phyloP scores from a whole-genome alignment of 2,888 invertebrate genomes.

The Teleiodes luculella region DNA sequence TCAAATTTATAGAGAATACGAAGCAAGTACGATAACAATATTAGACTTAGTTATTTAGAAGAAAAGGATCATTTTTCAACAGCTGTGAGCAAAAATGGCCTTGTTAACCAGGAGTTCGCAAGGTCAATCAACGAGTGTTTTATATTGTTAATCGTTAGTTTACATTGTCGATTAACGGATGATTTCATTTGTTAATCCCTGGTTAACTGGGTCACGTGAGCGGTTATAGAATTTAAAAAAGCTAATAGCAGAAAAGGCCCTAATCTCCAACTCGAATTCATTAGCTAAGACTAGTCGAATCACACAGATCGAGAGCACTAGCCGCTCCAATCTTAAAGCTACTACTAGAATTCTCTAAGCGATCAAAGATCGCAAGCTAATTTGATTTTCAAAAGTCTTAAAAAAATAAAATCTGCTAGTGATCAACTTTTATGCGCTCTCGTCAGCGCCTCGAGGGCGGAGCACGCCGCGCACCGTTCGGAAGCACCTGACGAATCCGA shows the following conservation, averaged over 20 bases:
- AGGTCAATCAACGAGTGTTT: too few relatives aligned
- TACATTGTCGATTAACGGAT: too few relatives aligned
- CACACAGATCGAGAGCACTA: slow-evolving; percentile 63
- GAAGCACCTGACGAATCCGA: slow-evolving; percentile 89
- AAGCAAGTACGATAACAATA: too few relatives aligned
- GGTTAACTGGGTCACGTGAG: too few relatives aligned
- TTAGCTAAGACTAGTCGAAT: slow-evolving; percentile 23
- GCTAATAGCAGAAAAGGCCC: slow-evolving; percentile 45
- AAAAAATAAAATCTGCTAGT: slow-evolving; percentile 79
- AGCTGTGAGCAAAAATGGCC: too few relatives aligned
- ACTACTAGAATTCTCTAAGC: slow-evolving; percentile 73
- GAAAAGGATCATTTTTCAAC: too few relatives aligned
- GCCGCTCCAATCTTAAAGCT: slow-evolving; percentile 72
- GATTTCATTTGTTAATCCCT: too few relatives aligned
- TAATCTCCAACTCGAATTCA: slow-evolving; percentile 27
- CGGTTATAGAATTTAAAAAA: slow-evolving; percentile 43
- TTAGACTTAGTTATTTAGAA: too few relatives aligned
- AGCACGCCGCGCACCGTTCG: slow-evolving; percentile 89
- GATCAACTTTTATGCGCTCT: slow-evolving; percentile 60
- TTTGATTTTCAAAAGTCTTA: slow-evolving; percentile 76
- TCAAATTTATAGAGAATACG: too few relatives aligned
- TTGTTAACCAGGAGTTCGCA: too few relatives aligned
- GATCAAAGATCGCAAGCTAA: slow-evolving; percentile 77
- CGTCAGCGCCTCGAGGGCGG: slow-evolving; percentile 77
- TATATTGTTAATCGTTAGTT: too few relatives aligned